Percentiles rank a stretch among this genome's conserved stretches.
These are phyloP conservation scores for Colletes latitarsis DNA, from an alignment of 1,140 invertebrate genomes.

Conservation along the genomic window DNA sequence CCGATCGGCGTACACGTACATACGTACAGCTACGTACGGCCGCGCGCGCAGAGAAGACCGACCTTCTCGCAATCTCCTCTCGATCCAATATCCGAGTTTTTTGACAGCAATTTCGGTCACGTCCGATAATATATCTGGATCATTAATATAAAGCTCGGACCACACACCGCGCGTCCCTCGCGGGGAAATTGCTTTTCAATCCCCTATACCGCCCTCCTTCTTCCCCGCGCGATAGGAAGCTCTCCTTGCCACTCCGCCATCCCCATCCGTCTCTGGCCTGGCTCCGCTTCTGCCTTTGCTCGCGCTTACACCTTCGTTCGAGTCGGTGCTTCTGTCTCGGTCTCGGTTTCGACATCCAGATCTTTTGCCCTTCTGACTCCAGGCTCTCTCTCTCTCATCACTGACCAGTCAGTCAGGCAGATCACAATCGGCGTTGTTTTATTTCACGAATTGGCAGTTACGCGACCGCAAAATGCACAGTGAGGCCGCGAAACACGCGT, in stretches of 20 bases:
- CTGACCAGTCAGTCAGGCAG: slow-evolving; percentile 41
- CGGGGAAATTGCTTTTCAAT: slow-evolving; percentile 83
- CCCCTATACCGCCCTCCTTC: slow-evolving; percentile 69
- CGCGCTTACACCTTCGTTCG: too few relatives aligned
- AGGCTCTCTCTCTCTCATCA: too few relatives aligned
- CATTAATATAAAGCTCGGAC: slow-evolving; percentile 81
- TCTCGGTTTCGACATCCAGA: neutral
- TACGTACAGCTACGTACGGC: neutral
- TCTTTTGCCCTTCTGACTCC: neutral
- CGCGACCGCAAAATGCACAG: neutral
- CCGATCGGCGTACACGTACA: slow-evolving; percentile 40
- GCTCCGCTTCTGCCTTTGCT: neutral
- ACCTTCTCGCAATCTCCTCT: slow-evolving; percentile 80
- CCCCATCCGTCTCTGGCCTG: slow-evolving; percentile 54
- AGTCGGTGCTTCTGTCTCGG: neutral
- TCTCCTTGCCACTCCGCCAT: slow-evolving; percentile 53
- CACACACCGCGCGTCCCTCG: slow-evolving; percentile 74
- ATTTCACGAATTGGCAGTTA: slow-evolving; percentile 9
- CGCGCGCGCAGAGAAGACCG: slow-evolving; percentile 45
- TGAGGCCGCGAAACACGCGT: too few relatives aligned
- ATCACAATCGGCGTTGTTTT: slow-evolving; percentile 38
- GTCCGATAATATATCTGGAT: slow-evolving; percentile 83
- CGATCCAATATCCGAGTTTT: slow-evolving; percentile 82
- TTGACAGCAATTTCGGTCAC: slow-evolving; percentile 83
- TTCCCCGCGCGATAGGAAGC: slow-evolving; percentile 42